Base-by-base conservation (phyloP, 1,140 invertebrate genomes). In the Trachymyrmex cornetzi region DNA sequence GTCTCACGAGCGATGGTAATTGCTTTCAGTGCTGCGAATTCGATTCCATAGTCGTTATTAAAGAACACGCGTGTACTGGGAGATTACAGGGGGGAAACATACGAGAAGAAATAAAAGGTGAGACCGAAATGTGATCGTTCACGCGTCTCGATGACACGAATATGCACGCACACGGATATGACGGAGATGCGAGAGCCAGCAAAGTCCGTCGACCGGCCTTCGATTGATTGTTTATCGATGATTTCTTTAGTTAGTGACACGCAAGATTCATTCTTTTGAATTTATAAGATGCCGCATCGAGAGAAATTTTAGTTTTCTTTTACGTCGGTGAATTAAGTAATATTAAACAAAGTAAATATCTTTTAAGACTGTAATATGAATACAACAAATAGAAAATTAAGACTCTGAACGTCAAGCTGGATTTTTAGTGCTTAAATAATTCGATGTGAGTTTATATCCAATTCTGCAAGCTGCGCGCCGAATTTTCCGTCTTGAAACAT, bases 171-270 rank as follows among this genome's bases (percentile, higher is more conserved):
- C 38, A 88, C 30, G 50, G 50, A 86, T n/a, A 77, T 44, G 86
- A 88, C 85, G 12, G 38, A 44, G 66, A 72, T 72, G 19, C 55
- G 44, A 57, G 24, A 44, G 6, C 64, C 22, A 69, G 57, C 88
- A 91, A 91, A 92, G 88, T 75, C 77, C 67, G 11, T 55, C 24
- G 72, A 82, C 19, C 53, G 88, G 74, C 90, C 88, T 90, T 90
- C 89, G 34, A 55, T 79, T 50, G 44, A 88, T 91, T 90, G 88
- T 92, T 91, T 87, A 89, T 92, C 38, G 69, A 61, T 44, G 19
- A 34, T 79, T 57, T 84, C 30, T 75, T 66, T 27, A 59, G 55
- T 48, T 50, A 44, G 44, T 48, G 57, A 84, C 69, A 72, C 38
- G 69, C 55, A 22, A 9, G 64, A 48, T 80, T 61, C 53, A 3